Evolutionary conservation across 2,113 vertebrate genomes (phyloP).

Genomic region (Lathamus discolor): DNA sequence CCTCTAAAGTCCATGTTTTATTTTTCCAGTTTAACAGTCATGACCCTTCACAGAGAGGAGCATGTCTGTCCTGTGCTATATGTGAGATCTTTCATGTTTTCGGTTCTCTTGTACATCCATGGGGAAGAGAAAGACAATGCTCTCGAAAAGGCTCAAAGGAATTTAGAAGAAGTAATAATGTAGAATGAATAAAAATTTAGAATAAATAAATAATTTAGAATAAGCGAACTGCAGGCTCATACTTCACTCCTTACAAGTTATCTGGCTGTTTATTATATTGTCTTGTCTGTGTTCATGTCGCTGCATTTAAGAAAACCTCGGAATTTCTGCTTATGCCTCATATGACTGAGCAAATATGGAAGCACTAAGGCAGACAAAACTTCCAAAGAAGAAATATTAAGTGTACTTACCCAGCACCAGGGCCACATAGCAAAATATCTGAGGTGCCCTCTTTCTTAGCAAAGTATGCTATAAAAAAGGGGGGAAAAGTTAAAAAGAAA

Average conservation of each 20-base stretch:
- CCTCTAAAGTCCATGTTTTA: fast-evolving
- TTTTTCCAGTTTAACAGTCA: not conserved
- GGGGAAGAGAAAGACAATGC: not conserved
- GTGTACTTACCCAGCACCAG: constrained; percentile 85
- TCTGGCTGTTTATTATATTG: not conserved
- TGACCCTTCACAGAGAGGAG: not conserved
- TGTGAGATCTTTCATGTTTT: not conserved
- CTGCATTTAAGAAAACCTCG: not conserved
- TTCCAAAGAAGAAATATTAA: not conserved
- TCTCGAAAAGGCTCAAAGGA: not conserved
- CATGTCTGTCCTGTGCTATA: not conserved
- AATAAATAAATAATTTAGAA: not conserved
- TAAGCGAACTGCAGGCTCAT: not conserved
- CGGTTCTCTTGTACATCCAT: fast-evolving
- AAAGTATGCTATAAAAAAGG: constrained; percentile 71
- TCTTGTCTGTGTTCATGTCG: not conserved
- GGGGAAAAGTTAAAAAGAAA: not conserved
- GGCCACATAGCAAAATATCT: constrained; percentile 88
- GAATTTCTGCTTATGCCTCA: not conserved
- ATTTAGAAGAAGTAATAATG: not conserved
- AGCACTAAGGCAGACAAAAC: not conserved
- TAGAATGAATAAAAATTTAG: no score
- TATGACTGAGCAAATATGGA: not conserved
- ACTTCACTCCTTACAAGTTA: not conserved
- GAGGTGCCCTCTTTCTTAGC: constrained; percentile 77